Conservation (phyloP, 2,113 vertebrate species). For the Leucopternis melanops region DNA sequence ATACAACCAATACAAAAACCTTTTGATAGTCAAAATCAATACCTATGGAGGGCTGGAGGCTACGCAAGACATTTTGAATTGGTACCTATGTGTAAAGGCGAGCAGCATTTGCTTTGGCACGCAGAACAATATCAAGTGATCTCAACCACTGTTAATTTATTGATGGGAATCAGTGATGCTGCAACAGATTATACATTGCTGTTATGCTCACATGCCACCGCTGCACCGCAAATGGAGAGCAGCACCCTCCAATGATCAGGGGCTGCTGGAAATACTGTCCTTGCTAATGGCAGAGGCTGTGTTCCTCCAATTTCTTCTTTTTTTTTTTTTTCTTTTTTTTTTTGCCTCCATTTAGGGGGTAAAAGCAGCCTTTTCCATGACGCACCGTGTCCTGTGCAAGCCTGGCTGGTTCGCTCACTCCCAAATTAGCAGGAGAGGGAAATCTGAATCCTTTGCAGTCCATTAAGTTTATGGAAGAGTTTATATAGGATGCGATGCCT, state of each 20-base stretch:
- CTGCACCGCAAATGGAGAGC: background rate
- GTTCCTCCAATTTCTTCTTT: background rate
- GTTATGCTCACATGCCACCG: background rate
- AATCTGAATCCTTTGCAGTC: background rate
- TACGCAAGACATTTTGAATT: background rate
- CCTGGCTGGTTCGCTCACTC: fast-evolving
- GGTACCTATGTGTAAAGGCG: fast-evolving
- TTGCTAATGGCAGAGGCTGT: background rate
- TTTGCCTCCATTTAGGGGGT: background rate
- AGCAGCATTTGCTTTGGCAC: background rate
- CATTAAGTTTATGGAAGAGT: background rate
- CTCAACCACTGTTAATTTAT: background rate
- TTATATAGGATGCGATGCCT: background rate
- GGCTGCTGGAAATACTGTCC: background rate
- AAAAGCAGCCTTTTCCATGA: background rate
- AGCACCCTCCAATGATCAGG: background rate
- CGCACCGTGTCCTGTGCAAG: fast-evolving
- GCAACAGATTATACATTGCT: background rate
- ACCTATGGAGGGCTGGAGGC: background rate
- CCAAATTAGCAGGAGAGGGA: background rate
- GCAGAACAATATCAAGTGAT: fast-evolving
- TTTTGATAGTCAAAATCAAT: background rate
- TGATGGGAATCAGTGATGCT: background rate
- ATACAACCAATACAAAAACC: background rate
- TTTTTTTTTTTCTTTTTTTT: background rate